Conservation (phyloP, 2,113 vertebrate genomes). For the Siphamia tubifer region DNA sequence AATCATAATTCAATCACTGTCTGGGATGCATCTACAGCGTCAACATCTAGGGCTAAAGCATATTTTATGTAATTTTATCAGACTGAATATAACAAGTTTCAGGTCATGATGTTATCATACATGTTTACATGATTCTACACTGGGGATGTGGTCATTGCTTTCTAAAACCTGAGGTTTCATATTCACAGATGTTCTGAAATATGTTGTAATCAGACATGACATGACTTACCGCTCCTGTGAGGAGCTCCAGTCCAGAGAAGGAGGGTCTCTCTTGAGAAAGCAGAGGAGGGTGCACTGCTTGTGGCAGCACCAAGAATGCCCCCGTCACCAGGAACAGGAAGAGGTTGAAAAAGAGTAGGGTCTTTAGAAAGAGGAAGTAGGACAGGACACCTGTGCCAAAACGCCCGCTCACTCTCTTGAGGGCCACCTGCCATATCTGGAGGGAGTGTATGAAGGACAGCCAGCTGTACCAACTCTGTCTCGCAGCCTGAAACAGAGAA, state of each 20-base stretch:
- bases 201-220: neutral
- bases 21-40: too few relatives aligned
- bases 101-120: neutral
- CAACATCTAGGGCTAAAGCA: too few relatives aligned
- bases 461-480: constrained; percentile 82
- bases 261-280: fast-evolving
- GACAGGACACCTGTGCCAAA: constrained; percentile 93
- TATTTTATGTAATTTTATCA: too few relatives aligned
- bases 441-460: constrained; percentile 76
- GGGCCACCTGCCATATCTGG: constrained; percentile 84
- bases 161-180: neutral
- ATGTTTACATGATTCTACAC: neutral
- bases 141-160: neutral
- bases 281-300: constrained; percentile 76
- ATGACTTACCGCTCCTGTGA: constrained; percentile 87
- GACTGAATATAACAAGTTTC: too few relatives aligned
- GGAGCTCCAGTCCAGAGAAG: constrained; percentile 85
- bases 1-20: too few relatives aligned
- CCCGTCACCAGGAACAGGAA: constrained; percentile 81
- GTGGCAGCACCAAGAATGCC: constrained; percentile 80
- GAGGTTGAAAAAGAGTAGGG: constrained; percentile 85
- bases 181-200: neutral
- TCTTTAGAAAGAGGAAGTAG: constrained; percentile 94
- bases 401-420: constrained; percentile 88
- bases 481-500: constrained; percentile 69